Evolutionary conservation across 2,113 vertebrate genomes (phyloP).

Genomic region (Gopherus evgoodei): DNA sequence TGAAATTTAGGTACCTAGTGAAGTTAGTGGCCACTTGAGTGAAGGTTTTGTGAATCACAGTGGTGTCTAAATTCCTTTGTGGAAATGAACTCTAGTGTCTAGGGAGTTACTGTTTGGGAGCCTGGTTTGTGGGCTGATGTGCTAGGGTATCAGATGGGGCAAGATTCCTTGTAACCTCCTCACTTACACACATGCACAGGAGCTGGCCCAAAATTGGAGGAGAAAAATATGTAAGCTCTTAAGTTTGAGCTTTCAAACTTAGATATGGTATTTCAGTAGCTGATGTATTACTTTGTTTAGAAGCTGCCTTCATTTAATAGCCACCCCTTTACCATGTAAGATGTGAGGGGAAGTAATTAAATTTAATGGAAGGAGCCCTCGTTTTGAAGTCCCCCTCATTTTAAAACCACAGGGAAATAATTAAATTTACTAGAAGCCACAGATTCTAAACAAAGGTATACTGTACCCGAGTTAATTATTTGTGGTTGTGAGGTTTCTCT

Average conservation of each 20-base stretch:
- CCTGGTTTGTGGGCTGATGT: neutral
- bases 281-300: neutral
- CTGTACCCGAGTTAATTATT: slow-evolving; percentile 11
- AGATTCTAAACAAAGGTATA: slow-evolving; percentile 42
- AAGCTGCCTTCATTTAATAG: neutral
- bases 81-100: neutral
- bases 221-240: neutral
- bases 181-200: neutral
- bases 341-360: neutral
- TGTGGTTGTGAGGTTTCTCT: slow-evolving; percentile 59
- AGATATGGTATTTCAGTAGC: neutral
- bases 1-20: neutral
- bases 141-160: neutral
- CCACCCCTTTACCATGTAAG: neutral
- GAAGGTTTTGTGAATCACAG: neutral
- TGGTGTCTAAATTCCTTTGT: neutral
- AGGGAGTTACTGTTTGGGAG: neutral
- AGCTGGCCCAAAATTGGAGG: neutral
- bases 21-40: neutral
- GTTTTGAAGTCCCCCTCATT: slow-evolving; percentile 36
- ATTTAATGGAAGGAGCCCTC: neutral
- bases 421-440: slow-evolving; percentile 32
- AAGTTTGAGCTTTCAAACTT: neutral
- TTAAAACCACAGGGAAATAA: slow-evolving; percentile 50
- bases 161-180: neutral